Base-by-base conservation (phyloP, 1,140 invertebrate species). In the Telenomus remus region DNA sequence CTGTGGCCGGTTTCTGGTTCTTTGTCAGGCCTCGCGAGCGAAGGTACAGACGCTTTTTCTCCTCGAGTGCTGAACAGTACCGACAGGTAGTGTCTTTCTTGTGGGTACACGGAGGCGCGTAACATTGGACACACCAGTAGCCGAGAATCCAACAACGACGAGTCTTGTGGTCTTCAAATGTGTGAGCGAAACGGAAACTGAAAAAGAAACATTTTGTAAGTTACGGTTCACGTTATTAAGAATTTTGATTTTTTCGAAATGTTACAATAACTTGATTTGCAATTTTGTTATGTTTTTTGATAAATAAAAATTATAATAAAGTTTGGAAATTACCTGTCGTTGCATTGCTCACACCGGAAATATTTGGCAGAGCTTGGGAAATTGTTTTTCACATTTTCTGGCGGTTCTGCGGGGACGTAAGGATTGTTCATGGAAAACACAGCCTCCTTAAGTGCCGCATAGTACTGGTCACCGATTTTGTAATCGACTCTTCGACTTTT, bases 101-200 rank as follows among this genome's bases (percentile, higher is more conserved):
- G 35, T 87, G 83, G 0, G 46, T 66, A 34, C 85, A 87, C 13
- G 54, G 12, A 4, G 68, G 61, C n/a, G 48, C 4, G 10, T 81
- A 85, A 63, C 84, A 87, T 1, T 39, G 7, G 4, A 57, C 65
- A 65, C 84, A 86, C 84, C 82, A 86, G 48, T 83, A 82, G 7
- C 85, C 85, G 15, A 87, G 70, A 37, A 87, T 82, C 81, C 83
- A 87, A 74, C 81, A 81, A 4, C 78, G 80, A 8, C 85, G 71
- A 5, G 53, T 48, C 5, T 53, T 56, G 19, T 87, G 85, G 4
- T 84, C 82, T 9, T 85, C 73, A 5, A 79, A 80, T 35, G 84
- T 85, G 19, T 46, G 77, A 53, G 27, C 9, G 47, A 84, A 84
- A 15, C 79, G 78, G 42, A 85, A 87, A 63, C 85, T 86, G 51